phyloP scores from a whole-genome alignment of 2,888 invertebrate genomes.

The Morpho deidamia region DNA sequence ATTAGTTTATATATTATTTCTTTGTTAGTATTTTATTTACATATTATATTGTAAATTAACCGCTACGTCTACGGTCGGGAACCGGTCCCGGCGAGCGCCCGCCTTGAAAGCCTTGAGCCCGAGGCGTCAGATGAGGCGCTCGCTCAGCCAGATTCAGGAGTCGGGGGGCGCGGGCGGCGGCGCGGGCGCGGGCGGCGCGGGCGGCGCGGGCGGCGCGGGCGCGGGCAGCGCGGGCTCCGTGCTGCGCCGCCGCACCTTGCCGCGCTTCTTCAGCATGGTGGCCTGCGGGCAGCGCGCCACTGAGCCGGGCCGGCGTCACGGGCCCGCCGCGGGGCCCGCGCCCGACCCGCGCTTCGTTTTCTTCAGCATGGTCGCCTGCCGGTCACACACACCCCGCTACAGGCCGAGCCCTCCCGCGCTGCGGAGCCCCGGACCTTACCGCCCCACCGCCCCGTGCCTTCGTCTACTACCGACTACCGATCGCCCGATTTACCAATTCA shows the following conservation, averaged over 20 bases:
- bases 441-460: neutral
- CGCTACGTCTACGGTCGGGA: slow-evolving; percentile 20
- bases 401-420: slow-evolving; percentile 13
- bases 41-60: slow-evolving; percentile 26
- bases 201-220: slow-evolving; percentile 72
- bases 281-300: slow-evolving; percentile 85
- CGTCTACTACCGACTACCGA: too few relatives aligned
- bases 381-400: slow-evolving; percentile 49
- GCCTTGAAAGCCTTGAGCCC: slow-evolving; percentile 64
- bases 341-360: slow-evolving; percentile 98
- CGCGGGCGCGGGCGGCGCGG: slow-evolving; percentile 56
- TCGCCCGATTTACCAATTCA: too few relatives aligned
- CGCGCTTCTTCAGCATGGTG: slow-evolving; percentile 99
- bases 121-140: slow-evolving; percentile 82
- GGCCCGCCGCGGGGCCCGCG: slow-evolving; percentile 82
- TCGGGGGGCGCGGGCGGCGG: slow-evolving; percentile 64
- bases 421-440: slow-evolving; percentile 13
- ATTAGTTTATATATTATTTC: slow-evolving; percentile 35
- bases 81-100: slow-evolving; percentile 49
- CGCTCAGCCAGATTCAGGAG: slow-evolving; percentile 85
- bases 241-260: slow-evolving; percentile 97
- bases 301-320: slow-evolving; percentile 42
- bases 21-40: slow-evolving; percentile 52
- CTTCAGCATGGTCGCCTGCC: slow-evolving; percentile 99
- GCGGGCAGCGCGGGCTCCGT: slow-evolving; percentile 83